A percentile compares a stretch with the other conserved stretches of the same genome.
phyloP scores from a whole-genome alignment of 2,888 invertebrate genomes.

The Tyria jacobaeae region DNA sequence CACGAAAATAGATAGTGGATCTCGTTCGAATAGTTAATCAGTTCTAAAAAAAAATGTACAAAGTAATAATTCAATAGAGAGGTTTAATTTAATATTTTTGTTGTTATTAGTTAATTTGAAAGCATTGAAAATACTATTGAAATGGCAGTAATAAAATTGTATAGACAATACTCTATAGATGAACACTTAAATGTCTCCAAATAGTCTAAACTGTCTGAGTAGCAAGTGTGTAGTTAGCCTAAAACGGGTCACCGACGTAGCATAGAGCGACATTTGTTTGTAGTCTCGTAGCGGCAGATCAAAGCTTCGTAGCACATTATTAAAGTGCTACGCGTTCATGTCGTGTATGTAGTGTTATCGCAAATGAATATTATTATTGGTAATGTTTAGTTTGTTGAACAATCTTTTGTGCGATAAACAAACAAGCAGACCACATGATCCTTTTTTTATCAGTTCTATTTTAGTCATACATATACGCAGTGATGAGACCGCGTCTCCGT shows the following conservation, averaged over 20 bases:
- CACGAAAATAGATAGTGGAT: too few relatives aligned
- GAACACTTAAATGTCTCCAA: not conserved
- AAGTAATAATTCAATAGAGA: too few relatives aligned
- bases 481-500: too few relatives aligned
- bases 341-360: slow-evolving; percentile 19
- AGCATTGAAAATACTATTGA: not conserved
- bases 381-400: slow-evolving; percentile 12
- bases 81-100: too few relatives aligned
- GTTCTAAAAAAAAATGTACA: too few relatives aligned
- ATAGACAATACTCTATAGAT: not conserved
- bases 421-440: slow-evolving; percentile 5
- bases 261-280: slow-evolving; percentile 51
- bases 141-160: not conserved
- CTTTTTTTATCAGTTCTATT: not conserved
- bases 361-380: slow-evolving; percentile 13
- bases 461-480: not conserved
- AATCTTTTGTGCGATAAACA: not conserved
- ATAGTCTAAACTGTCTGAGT: slow-evolving; percentile 4
- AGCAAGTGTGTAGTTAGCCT: slow-evolving; percentile 35
- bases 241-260: slow-evolving; percentile 40
- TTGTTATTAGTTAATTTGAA: not conserved
- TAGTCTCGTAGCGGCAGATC: slow-evolving; percentile 52
- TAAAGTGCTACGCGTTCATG: slow-evolving; percentile 46
- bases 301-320: slow-evolving; percentile 56
- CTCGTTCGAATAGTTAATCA: too few relatives aligned